Percentiles rank a stretch among this genome's conserved stretches.
These are phyloP conservation scores for Tanytarsus gracilentus DNA, from an alignment of 2,888 invertebrate genomes.

Conservation along the genomic window DNA sequence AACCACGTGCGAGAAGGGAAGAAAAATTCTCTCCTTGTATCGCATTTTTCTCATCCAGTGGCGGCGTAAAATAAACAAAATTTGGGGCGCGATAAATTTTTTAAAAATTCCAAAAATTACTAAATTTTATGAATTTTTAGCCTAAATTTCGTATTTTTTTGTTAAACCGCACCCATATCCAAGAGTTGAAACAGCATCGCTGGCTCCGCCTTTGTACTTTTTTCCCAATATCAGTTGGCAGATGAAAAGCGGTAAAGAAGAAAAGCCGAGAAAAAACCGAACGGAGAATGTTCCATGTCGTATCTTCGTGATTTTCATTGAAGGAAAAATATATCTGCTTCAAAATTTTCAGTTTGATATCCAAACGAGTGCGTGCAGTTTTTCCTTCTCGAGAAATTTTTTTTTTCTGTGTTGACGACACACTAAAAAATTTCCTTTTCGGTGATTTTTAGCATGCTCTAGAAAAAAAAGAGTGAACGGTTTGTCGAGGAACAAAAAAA, in stretches of 20 bases:
- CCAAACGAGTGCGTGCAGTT: not conserved
- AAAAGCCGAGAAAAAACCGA: conserved; percentile 14
- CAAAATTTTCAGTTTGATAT: too few species aligned
- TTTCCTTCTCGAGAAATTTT: not conserved
- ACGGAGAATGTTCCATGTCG: not conserved
- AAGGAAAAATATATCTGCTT: too few species aligned
- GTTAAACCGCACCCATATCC: conserved; percentile 16
- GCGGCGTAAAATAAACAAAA: conserved; percentile 23
- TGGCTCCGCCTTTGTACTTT: conserved; percentile 27
- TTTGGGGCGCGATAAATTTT: not conserved
- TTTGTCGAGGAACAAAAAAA: not conserved
- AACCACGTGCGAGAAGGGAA: not conserved
- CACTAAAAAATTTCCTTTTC: too few species aligned
- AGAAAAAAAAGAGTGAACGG: too few species aligned
- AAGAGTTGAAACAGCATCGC: not conserved
- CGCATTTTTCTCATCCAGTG: conserved; percentile 20
- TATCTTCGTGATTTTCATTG: conserved; percentile 18
- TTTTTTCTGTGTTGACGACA: too few species aligned
- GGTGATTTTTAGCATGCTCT: too few species aligned
- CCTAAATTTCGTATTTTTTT: not conserved
- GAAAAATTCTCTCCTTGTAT: conserved; percentile 9
- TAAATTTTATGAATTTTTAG: not conserved
- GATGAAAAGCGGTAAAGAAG: not conserved
- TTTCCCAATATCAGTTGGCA: conserved; percentile 10
- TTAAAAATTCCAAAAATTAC: not conserved